Evolutionary conservation across 2,113 vertebrate genomes (phyloP), one percentile per base, ranked within the genome.

Genomic region (Lepus europaeus): DNA sequence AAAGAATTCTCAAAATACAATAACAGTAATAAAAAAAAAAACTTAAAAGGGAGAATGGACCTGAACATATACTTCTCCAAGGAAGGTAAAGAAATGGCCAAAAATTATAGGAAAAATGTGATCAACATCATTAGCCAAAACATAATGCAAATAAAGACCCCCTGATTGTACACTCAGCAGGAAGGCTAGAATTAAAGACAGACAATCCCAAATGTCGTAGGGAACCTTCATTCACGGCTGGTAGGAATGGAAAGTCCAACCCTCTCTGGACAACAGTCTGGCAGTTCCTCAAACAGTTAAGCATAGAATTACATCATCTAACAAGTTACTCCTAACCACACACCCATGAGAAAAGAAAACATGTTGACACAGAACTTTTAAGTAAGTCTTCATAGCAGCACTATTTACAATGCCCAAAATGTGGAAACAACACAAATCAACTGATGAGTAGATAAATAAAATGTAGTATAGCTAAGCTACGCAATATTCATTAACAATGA

Each of bases 331-430:
- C 9, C 56, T 25, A 66, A 9, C n/a, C 39, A 76, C 14, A 17
- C 66, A 89, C 16, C 2, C 29, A 89, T 91, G 17, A 84, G 10
- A 84, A 94, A 87, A 63, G 25, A 93, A 94, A 78, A 86, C 49
- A 61, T 19, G 22, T 10, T 29, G 49, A 90, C 22, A 77, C 6
- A 81, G 94, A 94, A 81, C 4, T 16, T 81, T 3, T 53, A 93
- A 23, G 29, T 89, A 17, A 92, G 86, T 49, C 25, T 74, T 82
- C 33, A 83, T 6, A 68, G 31, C 9, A 36, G n/a, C 12, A 66
- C 51, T 81, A 70, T 39, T 87, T 39, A 72, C 9, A 91, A 56
- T 12, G 66, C 29, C 5, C 63, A 69, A 87, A 81, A 4, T 88
- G 9, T 19, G 2, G 39, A 93, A 76, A 79, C 9, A 90, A 90